Base-by-base conservation (phyloP, 1,140 invertebrate species). In the Apis laboriosa region DNA sequence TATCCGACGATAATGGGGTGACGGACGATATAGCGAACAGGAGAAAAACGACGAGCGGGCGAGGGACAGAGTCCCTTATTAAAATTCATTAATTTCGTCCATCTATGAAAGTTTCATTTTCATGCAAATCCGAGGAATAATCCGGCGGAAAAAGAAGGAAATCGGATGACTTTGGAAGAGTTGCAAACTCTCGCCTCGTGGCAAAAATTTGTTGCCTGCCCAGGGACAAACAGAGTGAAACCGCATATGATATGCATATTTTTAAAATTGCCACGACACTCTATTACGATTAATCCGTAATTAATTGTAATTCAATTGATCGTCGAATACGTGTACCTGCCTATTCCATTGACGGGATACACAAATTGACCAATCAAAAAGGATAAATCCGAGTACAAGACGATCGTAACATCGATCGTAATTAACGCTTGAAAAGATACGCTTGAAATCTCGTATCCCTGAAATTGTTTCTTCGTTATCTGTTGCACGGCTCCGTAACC, bases 71-170 rank as follows among this genome's bases (percentile, higher is more conserved):
- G 74, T 75, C 83, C 86, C 92, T 92, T 90, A 93, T 94, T 93
- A 93, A 94, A 93, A 94, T 94, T 93, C 92, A 93, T 93, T 93
- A 93, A 93, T 93, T 93, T 93, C 84, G 83, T 77, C 82, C 89
- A 90, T 92, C 90, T 92, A 93, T 93, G 90, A 93, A 92, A 92
- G 78, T 93, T 93, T 93, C 91, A 93, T 94, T 93, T 91, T 93
- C 89, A 94, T 94, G 92, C 92, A 94, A 93, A 94, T 94, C 87
- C 83, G 63, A 85, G 84, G 88, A 86, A 91, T 92, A 88, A 92
- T 92, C 87, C 87, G 72, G 63, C 77, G 79, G 84, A 86, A 91
- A 89, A 92, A 91, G 78, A 83, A 83, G 79, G 9, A 72, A 88
- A 74, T 84, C 71, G 49, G 58, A 84, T 82, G 76, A 88, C 84